Evolutionary conservation across 2,888 invertebrate species (phyloP), one percentile per base, ranked within the genome.

Genomic region (Melanchra persicariae): DNA sequence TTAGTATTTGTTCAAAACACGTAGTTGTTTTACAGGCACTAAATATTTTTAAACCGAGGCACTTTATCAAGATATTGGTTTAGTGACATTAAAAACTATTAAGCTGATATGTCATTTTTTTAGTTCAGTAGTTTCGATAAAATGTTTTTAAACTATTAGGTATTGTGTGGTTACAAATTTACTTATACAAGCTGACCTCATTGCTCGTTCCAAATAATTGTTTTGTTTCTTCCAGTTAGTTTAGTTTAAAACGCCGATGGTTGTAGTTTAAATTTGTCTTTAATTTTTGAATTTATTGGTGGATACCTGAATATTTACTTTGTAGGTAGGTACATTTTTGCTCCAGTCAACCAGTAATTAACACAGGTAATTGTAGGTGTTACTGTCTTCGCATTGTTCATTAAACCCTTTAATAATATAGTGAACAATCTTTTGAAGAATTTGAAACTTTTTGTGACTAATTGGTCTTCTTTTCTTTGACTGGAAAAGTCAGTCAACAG

Each of bases 11-110:
- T 60, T 60, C n/a, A 34, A 52, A 26, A 22, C 51, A 52, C 22
- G 64, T 52, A 52, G 24, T 61, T 71, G 26, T 60, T 75, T 43
- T 34, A 47, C 55, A 34, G 24, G 24, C 47, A 54, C 12, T 47
- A 15, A 26, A 40, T 47, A n/a, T 65, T 75, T 54, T 75, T 47
- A 24, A 55, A 24, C 8, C 22, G 26, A 26, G 30, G 47, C n/a
- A 19, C 5, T 40, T 77, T 49, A n/a, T 70, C 26, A 55, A 55
- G 49, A 51, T 51, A 24, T 55, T 57, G 43, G 34, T 77, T 70
- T 26, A 30, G 49, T 37, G 15, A 64, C 49, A 55, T 34, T 24
- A 34, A 45, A 67, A 51, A 51, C 45, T 17, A 51, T 17, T 58
- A 58, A 51, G 26, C 51, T n/a, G 26, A 19, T 57, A 19, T 43